Evolutionary conservation across 2,888 invertebrate species (phyloP), one percentile per base, ranked within the genome.

Genomic region (Elaeidobius kamerunicus): DNA sequence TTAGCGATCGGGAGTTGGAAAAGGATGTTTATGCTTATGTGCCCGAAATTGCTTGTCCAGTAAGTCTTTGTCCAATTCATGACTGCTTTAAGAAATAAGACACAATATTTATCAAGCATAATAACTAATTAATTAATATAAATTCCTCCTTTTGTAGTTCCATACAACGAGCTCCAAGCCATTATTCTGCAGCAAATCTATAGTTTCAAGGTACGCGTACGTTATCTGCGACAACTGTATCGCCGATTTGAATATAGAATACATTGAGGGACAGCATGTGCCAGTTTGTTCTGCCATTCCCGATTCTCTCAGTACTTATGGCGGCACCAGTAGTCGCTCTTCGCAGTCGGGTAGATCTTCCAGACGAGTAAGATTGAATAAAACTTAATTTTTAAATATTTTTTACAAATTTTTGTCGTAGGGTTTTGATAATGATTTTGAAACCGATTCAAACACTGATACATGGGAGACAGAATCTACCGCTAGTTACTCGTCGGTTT

Each of bases 221-320:
- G 62, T 65, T 2, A 74, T 78, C 30, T 73, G 75, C 23, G 77
- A 78, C 54, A 71, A 72, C 42, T 73, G 77, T 63, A 74, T 75
- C 47, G 49, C 61, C 0, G 73, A 76, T 59, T 57, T 78, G 18
- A 69, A 69, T 9, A 70, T 78, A 6, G 55, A 65, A 4, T 55
- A 74, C 1, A 60, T 70, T 30, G 69, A 71, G 0, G 77, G 76
- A 0, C 64, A 65, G n/a, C 78, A 78, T 62, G 60, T 73, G 35
- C 77, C 77, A 1, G 15, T 50, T 2, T 57, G 20, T 1, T 52
- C 47, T 5, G 12, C 19, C 5, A 6, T 38, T 19, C 40, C 38
- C 15, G 38, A 46, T 14, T 30, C 18, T 7, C n/a, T 6, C 3
- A 51, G 51, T 32, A 34, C n/a, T 3, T 17, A 19, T 1, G 23